These are phyloP conservation scores for Excalfactoria chinensis DNA, from an alignment of 2,113 vertebrate genomes.

Conservation along the genomic window DNA sequence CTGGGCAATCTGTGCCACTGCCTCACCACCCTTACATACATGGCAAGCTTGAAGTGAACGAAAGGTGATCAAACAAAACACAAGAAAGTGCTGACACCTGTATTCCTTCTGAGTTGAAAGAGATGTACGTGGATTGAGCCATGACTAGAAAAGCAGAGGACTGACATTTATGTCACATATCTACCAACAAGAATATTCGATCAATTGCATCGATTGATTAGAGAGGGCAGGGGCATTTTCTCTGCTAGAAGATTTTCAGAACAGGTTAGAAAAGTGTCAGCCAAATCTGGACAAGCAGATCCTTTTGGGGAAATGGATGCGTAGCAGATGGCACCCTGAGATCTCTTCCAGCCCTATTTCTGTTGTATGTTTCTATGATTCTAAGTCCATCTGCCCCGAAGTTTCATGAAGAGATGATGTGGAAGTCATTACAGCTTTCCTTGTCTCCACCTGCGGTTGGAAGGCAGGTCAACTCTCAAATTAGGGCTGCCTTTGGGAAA, in stretches of 20 bases:
- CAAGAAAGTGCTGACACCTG: accelerated
- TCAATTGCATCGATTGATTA: neutral
- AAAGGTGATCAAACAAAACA: neutral
- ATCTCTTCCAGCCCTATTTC: constrained; percentile 13
- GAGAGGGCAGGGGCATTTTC: neutral
- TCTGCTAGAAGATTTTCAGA: neutral
- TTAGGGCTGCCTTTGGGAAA: neutral
- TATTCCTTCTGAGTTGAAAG: neutral
- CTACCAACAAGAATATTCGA: neutral
- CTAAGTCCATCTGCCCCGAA: constrained; percentile 26
- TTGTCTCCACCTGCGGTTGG: neutral
- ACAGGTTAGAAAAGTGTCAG: neutral
- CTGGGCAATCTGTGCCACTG: too few species aligned
- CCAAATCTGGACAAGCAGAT: neutral
- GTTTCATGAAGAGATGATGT: accelerated
- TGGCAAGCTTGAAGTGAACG: neutral
- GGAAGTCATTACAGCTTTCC: neutral
- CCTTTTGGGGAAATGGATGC: neutral
- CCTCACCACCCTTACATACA: too few species aligned
- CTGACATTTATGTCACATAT: neutral
- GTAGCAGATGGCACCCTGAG: constrained; percentile 33
- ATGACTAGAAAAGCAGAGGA: neutral
- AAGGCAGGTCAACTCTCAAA: neutral
- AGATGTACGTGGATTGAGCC: neutral
- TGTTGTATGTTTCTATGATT: constrained; percentile 46